phyloP scores from a whole-genome alignment of 2,797 vertebrate genomes.

The Melanotaenia boesemani region DNA sequence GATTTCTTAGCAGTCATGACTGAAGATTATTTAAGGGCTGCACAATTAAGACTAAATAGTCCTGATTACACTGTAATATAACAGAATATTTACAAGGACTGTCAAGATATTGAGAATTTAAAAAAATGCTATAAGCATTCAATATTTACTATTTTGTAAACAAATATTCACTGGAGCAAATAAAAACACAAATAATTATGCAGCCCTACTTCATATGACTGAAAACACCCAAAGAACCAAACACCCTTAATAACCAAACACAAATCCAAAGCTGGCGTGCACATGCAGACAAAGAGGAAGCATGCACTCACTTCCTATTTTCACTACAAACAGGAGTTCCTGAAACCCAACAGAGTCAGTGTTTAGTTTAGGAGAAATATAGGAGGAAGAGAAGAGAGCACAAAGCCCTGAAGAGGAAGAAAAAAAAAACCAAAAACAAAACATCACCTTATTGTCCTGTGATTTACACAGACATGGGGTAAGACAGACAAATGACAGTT shows the following conservation, averaged over 20 bases:
- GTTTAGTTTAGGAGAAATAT: slow-evolving; percentile 61
- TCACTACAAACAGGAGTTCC: slow-evolving; percentile 75
- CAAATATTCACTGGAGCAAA: background rate
- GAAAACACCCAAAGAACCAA: slow-evolving; percentile 22
- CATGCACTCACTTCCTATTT: slow-evolving; percentile 58
- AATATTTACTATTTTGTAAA: background rate
- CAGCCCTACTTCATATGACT: slow-evolving; percentile 23
- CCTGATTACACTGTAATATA: background rate
- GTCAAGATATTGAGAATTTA: background rate
- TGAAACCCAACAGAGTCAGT: slow-evolving; percentile 62
- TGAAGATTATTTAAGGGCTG: slow-evolving; percentile 6
- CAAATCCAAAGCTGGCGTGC: slow-evolving; percentile 20
- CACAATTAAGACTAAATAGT: slow-evolving; percentile 23
- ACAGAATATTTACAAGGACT: background rate
- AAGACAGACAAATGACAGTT: slow-evolving; percentile 79
- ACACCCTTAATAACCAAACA: background rate
- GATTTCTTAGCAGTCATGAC: background rate
- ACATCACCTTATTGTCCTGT: slow-evolving; percentile 97
- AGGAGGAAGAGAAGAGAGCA: slow-evolving; percentile 62
- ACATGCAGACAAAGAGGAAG: slow-evolving; percentile 56
- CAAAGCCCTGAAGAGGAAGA: slow-evolving; percentile 49
- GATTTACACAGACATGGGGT: slow-evolving; percentile 69
- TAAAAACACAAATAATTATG: slow-evolving; percentile 24
- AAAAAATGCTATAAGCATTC: background rate
- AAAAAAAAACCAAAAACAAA: slow-evolving; percentile 66